phyloP scores from a whole-genome alignment of 2,113 vertebrate genomes.

The Castor canadensis region DNA sequence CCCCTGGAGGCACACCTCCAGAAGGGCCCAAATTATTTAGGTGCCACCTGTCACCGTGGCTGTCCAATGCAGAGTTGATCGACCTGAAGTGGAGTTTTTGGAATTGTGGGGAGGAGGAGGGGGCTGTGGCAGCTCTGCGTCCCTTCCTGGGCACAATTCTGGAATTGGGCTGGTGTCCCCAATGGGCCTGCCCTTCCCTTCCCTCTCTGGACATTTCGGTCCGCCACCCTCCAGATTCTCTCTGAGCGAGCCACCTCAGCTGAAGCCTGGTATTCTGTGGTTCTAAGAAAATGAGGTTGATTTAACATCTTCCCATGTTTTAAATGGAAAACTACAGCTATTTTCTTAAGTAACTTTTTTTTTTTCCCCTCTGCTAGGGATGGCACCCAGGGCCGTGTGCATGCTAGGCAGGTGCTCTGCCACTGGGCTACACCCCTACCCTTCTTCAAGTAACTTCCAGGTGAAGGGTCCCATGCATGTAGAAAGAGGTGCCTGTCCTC shows the following conservation, averaged over 20 bases:
- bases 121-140: rapidly evolving
- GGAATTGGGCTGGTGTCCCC: background rate
- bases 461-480: rapidly evolving
- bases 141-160: background rate
- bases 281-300: background rate
- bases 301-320: background rate
- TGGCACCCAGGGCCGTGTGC: no score
- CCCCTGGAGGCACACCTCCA: background rate
- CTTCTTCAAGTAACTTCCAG: background rate
- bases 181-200: background rate
- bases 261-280: background rate
- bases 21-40: rapidly evolving
- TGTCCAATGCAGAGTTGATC: rapidly evolving
- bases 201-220: background rate
- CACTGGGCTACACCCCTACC: no score
- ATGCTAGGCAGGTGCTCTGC: no score
- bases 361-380: background rate
- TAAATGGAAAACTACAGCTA: background rate
- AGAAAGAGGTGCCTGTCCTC: rapidly evolving
- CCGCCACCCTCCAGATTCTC: no score
- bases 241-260: rapidly evolving
- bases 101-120: background rate
- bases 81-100: background rate
- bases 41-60: rapidly evolving
- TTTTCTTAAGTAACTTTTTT: background rate